Base-by-base conservation (phyloP, 2,888 invertebrate species). In the Pollenia labialis region DNA sequence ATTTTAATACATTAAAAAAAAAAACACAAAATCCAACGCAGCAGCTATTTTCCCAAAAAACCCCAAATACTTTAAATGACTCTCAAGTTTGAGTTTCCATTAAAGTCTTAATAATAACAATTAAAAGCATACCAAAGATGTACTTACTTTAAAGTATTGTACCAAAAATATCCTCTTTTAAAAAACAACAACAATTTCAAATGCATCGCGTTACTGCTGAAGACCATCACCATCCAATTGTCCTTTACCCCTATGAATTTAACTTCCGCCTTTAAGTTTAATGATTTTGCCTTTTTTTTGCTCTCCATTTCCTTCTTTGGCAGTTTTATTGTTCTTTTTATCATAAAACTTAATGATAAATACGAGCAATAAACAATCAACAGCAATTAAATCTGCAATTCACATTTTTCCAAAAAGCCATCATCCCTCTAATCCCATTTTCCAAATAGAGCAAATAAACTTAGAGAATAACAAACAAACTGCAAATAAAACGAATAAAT, bases 331-430 rank as follows among this genome's bases (percentile, higher is more conserved):
- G 69, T 64, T 81, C 60, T 66, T 69, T 76, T 82, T 72, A 64
- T 83, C 40, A 72, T 75, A 80, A 80, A 86, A 86, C 76, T 83
- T 81, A 82, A 76, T 82, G 82, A 76, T 80, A 60, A 81, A 79
- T 82, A 69, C 62, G 74, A 80, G 58, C 42, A 85, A 81, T 85
- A 85, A 85, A 82, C 86, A 87, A 88, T 82, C 85, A 85, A 76
- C 71, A 84, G 85, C 88, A 87, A 88, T 88, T 88, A 88, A 88
- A 87, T 88, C 85, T 88, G 87, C 88, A 88, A 87, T 88, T 88
- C 87, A 87, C 84, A 85, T 83, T 87, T 81, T 69, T 58, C 60
- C 72, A 68, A 87, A 83, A 75, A 60, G 64, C 54, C 77, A 79
- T 66, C 84, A 79, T 56, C 82, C 75, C 68, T 69, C 74, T 79